Percentiles rank a stretch among this genome's conserved stretches.
Evolutionary conservation across 1,140 invertebrate species (phyloP).

Genomic region (Drosophila equinoxialis): DNA sequence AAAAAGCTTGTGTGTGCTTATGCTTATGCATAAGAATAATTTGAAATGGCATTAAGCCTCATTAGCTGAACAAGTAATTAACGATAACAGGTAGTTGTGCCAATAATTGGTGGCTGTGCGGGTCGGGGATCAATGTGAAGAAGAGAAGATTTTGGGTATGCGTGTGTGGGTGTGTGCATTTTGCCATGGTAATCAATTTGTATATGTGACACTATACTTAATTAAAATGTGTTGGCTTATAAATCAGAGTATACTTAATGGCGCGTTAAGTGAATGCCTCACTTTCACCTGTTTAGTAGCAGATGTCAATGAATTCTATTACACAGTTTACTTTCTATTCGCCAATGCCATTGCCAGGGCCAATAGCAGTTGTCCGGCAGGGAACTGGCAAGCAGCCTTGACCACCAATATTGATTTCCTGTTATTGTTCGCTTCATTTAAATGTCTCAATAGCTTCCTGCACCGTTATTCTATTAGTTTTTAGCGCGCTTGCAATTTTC

Average conservation of each 20-base stretch:
- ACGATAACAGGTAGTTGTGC: slow-evolving; percentile 43
- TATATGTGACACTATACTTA: not conserved
- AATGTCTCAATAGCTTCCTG: slow-evolving; percentile 67
- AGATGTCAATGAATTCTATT: slow-evolving; percentile 71
- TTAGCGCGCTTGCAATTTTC: slow-evolving; percentile 28
- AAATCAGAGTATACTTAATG: slow-evolving; percentile 69
- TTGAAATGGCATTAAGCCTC: slow-evolving; percentile 41
- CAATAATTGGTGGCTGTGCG: not conserved
- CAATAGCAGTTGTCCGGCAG: slow-evolving; percentile 8
- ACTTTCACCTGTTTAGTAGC: slow-evolving; percentile 56
- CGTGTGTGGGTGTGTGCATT: not conserved
- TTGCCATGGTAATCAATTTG: not conserved
- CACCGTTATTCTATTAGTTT: slow-evolving; percentile 44
- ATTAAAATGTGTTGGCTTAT: slow-evolving; percentile 34
- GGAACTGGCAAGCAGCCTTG: slow-evolving; percentile 57
- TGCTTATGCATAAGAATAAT: slow-evolving; percentile 46
- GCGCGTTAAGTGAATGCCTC: slow-evolving; percentile 57
- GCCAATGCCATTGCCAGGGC: slow-evolving; percentile 65
- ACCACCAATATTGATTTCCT: slow-evolving; percentile 82
- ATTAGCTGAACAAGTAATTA: slow-evolving; percentile 44
- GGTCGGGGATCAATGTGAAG: no score
- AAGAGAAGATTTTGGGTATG: no score
- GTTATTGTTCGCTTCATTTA: slow-evolving; percentile 42
- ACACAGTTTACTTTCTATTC: slow-evolving; percentile 41
- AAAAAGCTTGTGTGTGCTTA: slow-evolving; percentile 16